Conservation (phyloP, 92 coral and sea anemone genomes). For the Bergia puertoricense region DNA sequence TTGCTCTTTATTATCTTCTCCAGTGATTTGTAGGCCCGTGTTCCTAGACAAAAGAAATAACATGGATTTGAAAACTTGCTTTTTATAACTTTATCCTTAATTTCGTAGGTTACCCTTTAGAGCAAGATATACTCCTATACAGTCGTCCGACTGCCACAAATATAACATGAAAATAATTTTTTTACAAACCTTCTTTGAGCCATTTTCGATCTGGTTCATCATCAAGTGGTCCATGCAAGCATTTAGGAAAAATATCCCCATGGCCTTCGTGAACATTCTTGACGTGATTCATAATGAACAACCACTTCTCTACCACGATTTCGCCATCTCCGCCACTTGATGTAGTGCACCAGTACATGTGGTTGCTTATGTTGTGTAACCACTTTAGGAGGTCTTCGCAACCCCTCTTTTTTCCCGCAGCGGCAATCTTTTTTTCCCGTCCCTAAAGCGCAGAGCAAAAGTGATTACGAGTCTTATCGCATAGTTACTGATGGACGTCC, state of each 20-base stretch:
- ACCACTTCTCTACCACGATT: slow-evolving; percentile 6
- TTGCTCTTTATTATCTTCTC: slow-evolving; percentile 4
- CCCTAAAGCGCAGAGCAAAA: not conserved
- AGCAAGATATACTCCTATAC: no score
- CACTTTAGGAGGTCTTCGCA: slow-evolving; percentile 25
- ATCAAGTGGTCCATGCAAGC: not conserved
- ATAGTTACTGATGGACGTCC: no score
- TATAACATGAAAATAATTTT: no score
- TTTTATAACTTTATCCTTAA: no score
- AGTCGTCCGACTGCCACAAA: no score
- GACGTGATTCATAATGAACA: slow-evolving; percentile 3
- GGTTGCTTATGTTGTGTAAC: slow-evolving; percentile 31
- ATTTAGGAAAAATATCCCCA: not conserved
- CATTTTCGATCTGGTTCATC: slow-evolving; percentile 8
- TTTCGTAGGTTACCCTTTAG: no score
- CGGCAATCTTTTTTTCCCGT: not conserved
- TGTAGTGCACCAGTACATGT: slow-evolving; percentile 41
- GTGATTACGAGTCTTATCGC: no score
- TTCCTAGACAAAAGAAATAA: no score
- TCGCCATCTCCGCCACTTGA: slow-evolving; percentile 18
- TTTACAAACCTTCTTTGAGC: not conserved
- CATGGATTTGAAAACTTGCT: no score
- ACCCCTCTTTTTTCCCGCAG: slow-evolving; percentile 26
- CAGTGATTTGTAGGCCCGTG: no score
- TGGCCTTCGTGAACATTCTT: not conserved